Percentiles rank a stretch among this genome's conserved stretches.
These are phyloP conservation scores for Darevskia nairensis DNA, from an alignment of 2,797 vertebrate species.

Conservation along the genomic window DNA sequence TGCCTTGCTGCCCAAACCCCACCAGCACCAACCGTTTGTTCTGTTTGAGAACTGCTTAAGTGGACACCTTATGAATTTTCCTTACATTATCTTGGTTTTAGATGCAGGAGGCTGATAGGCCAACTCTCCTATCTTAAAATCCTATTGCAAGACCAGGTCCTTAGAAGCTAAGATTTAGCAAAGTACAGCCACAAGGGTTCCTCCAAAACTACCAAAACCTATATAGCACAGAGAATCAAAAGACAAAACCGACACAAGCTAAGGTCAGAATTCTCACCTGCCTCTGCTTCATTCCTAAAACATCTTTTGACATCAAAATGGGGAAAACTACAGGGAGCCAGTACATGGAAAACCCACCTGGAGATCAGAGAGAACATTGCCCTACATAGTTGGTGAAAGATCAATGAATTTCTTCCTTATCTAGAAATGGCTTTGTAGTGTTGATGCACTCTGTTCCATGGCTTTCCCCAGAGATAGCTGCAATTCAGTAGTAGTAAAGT, in stretches of 20 bases:
- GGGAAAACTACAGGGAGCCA: background rate
- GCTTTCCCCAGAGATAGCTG: background rate
- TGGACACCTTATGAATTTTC: background rate
- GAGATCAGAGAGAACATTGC: constrained; percentile 24
- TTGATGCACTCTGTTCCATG: background rate
- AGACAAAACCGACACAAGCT: background rate
- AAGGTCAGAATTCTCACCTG: background rate
- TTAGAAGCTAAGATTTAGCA: background rate
- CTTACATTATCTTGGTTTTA: background rate
- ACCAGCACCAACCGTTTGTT: background rate
- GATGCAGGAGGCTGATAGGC: background rate
- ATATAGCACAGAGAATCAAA: background rate
- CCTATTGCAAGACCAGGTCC: background rate
- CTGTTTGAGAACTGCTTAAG: background rate
- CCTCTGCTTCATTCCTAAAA: constrained; percentile 2
- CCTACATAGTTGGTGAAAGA: background rate
- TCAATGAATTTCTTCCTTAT: background rate
- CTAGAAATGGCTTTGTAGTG: background rate
- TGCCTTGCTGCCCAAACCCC: background rate
- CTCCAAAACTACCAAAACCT: background rate
- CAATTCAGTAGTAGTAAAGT: background rate
- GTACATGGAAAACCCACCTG: constrained; percentile 1
- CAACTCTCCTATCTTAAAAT: background rate
- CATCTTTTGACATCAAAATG: constrained; percentile 17
- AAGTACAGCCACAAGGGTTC: background rate